These are phyloP conservation scores for Atherinomorus stipes DNA, from an alignment of 2,113 vertebrate genomes.

Conservation along the genomic window DNA sequence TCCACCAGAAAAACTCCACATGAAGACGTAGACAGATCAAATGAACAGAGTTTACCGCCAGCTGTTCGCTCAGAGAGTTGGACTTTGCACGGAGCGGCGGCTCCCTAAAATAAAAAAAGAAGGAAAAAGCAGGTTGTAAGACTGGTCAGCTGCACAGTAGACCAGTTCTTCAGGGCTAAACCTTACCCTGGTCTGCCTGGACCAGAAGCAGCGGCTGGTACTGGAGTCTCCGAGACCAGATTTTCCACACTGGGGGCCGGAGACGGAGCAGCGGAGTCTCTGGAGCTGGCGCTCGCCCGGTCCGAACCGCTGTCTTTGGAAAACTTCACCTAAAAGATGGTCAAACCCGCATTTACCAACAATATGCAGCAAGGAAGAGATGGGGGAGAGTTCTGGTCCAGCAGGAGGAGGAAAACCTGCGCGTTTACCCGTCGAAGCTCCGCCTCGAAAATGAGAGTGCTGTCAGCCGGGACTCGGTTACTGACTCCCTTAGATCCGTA, in stretches of 20 bases:
- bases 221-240: slow-evolving; percentile 76
- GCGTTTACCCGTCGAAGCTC: slow-evolving; percentile 91
- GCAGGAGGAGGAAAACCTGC: no score
- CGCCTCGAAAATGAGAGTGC: slow-evolving; percentile 89
- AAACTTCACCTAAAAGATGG: slow-evolving; percentile 87
- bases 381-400: no score
- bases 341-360: not conserved
- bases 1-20: not conserved
- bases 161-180: not conserved
- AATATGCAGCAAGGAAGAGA: not conserved
- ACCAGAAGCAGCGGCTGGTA: slow-evolving; percentile 73
- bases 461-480: slow-evolving; percentile 87
- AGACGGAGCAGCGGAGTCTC: slow-evolving; percentile 88
- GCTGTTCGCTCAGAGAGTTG: slow-evolving; percentile 91
- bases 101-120: slow-evolving; percentile 81
- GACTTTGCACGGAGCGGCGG: slow-evolving; percentile 88
- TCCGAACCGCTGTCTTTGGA: slow-evolving; percentile 86
- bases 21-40: not conserved
- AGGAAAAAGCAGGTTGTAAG: not conserved
- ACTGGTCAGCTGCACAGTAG: not conserved
- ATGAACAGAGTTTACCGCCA: slow-evolving; percentile 81
- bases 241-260: slow-evolving; percentile 85
- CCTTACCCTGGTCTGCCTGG: slow-evolving; percentile 87
- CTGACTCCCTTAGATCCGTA: slow-evolving; percentile 89
- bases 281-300: slow-evolving; percentile 82